Conservation (phyloP, 2,888 invertebrate genomes). For the Geophilus truncorum region DNA sequence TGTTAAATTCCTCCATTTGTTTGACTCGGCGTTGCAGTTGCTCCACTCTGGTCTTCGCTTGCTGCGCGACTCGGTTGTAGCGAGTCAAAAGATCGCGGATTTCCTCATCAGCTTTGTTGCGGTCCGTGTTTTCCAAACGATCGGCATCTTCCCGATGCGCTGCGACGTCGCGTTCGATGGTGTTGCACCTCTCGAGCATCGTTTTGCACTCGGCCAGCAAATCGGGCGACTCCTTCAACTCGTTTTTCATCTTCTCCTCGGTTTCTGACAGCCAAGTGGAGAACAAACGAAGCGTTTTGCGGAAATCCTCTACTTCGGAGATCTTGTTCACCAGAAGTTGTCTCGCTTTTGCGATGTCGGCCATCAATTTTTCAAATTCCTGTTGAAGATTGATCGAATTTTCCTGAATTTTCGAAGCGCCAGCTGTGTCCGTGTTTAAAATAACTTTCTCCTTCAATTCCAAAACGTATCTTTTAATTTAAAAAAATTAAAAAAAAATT, state of each 20-base stretch:
- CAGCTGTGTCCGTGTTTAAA: constrained; percentile 83
- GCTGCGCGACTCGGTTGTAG: constrained; percentile 28
- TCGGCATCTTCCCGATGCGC: constrained; percentile 73
- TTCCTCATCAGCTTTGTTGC: too few species aligned
- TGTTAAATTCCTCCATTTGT: constrained; percentile 81
- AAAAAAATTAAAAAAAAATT: too few species aligned
- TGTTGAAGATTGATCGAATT: constrained; percentile 81
- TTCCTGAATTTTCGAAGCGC: constrained; percentile 83
- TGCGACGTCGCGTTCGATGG: constrained; percentile 71
- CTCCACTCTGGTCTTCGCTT: constrained; percentile 31
- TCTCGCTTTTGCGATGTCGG: constrained; percentile 66
- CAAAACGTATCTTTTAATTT: constrained; percentile 61
- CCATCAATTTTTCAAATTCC: constrained; percentile 81
- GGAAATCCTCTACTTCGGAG: constrained; percentile 77
- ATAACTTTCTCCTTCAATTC: constrained; percentile 90
- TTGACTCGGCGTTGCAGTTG: constrained; percentile 71
- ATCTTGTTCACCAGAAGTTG: constrained; percentile 69
- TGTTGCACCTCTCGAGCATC: constrained; percentile 77
- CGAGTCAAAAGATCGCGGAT: not conserved
- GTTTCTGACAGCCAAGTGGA: constrained; percentile 84
- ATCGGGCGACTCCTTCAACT: constrained; percentile 65
- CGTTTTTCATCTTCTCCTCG: constrained; percentile 70
- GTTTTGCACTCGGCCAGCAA: constrained; percentile 88
- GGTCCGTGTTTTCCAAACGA: constrained; percentile 67
- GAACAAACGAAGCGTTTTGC: constrained; percentile 67